Evolutionary conservation across 2,113 vertebrate species (phyloP).

Genomic region (Chionomys nivalis): DNA sequence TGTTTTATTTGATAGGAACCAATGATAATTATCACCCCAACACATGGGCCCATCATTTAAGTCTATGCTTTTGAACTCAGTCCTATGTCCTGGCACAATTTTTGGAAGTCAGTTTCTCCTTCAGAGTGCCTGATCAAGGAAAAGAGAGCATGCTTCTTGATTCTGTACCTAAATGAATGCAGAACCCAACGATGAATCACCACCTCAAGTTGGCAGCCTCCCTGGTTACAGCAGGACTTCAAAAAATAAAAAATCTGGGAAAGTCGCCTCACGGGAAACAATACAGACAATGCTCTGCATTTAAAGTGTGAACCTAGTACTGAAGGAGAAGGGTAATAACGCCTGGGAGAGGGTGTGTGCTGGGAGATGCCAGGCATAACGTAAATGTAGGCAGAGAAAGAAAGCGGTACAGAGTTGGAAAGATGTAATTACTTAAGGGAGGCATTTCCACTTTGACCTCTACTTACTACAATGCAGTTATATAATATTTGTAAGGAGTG

Average conservation of each 20-base stretch:
- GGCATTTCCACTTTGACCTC: background rate
- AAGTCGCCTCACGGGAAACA: slow-evolving; percentile 2
- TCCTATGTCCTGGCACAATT: background rate
- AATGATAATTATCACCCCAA: slow-evolving; percentile 30
- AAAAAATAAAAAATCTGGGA: background rate
- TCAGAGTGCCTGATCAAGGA: background rate
- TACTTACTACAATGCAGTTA: background rate
- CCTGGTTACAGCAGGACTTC: background rate
- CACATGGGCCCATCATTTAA: background rate
- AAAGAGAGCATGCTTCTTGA: background rate
- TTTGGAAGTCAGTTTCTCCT: background rate
- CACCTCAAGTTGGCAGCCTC: slow-evolving; percentile 5
- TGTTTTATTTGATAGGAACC: slow-evolving; percentile 34
- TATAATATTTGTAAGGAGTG: background rate
- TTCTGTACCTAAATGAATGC: background rate
- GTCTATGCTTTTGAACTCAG: background rate
- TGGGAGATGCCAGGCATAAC: slow-evolving; percentile 22
- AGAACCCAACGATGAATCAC: slow-evolving; percentile 11
- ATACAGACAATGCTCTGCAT: slow-evolving; percentile 21
- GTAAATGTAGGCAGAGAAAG: background rate
- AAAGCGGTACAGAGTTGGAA: background rate
- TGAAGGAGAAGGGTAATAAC: slow-evolving; percentile 24
- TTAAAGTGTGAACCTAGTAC: background rate
- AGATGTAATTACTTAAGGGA: slow-evolving; percentile 17
- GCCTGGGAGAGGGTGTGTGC: background rate